Percentiles rank a stretch among this genome's conserved stretches.
phyloP scores from a whole-genome alignment of 1,140 invertebrate genomes.

The Globodera ellingtonae region DNA sequence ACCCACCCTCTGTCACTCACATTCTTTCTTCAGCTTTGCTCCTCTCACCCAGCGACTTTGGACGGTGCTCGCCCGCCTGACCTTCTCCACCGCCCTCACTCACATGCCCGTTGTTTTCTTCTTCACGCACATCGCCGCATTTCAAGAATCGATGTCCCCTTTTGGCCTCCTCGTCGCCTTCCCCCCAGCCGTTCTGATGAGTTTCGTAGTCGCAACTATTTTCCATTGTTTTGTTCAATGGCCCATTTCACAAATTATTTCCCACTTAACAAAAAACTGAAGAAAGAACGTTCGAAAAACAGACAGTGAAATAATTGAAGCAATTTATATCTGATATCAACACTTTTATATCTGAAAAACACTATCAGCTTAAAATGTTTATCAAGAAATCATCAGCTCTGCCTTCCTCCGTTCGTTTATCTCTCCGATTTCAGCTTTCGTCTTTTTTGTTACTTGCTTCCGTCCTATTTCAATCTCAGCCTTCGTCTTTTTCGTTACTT shows the following conservation, averaged over 20 bases:
- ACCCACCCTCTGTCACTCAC: too few relatives aligned
- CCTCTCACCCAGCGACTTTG: constrained; percentile 29
- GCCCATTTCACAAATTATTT: constrained; percentile 39
- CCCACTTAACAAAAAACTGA: background rate
- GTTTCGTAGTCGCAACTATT: constrained; percentile 50
- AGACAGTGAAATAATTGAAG: background rate
- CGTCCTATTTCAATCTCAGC: too few relatives aligned
- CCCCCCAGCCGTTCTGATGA: constrained; percentile 54
- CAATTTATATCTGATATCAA: too few relatives aligned
- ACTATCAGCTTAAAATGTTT: background rate
- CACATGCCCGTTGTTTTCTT: constrained; percentile 60
- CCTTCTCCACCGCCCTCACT: constrained; percentile 59
- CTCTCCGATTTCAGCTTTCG: background rate
- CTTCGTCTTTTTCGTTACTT: background rate
- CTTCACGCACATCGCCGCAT: constrained; percentile 55
- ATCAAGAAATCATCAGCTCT: background rate
- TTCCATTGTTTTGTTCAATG: constrained; percentile 60
- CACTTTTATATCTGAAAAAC: too few relatives aligned
- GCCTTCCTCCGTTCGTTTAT: background rate
- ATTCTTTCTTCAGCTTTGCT: too few relatives aligned
- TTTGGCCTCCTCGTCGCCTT: constrained; percentile 48
- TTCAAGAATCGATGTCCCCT: constrained; percentile 50
- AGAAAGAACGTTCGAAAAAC: too few relatives aligned
- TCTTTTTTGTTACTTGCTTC: background rate
- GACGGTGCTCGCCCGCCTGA: constrained; percentile 55